Base-by-base conservation (phyloP, 1,140 invertebrate genomes). In the Limonius californicus region DNA sequence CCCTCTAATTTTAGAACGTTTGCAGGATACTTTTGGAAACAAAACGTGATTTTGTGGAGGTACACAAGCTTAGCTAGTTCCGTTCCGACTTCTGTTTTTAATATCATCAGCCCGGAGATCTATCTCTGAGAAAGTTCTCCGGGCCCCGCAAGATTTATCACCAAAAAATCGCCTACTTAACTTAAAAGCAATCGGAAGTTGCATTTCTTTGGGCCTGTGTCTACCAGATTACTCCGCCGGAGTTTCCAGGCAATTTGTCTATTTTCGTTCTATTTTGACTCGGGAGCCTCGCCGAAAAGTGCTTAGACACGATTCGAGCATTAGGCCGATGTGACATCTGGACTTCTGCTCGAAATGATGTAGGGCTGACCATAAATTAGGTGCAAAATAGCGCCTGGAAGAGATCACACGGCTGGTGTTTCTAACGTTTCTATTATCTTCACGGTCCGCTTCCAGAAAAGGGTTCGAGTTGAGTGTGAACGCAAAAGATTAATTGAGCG, bases 301-400 rank as follows among this genome's bases (percentile, higher is more conserved):
- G 43, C 43, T 50, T 50, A 53, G 57, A 59, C 57, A 59, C 57
- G 57, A 59, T 59, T 59, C 30, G n/a, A 47, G 57, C 57, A 59
- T 59, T 59, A 59, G 21, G 14, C 2, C 14, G 35, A 39, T 12
- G 45, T 21, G 47, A 59, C 57, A 59, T 59, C 57, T 59, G 57
- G 43, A 59, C 27, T 53, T 59, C 32, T n/a, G 39, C 6, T 23
- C 16, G 54, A 15, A 56, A 35, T 56, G 54, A 56, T 32, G 32
- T 32, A 6, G 18, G 18, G 57, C 30, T 59, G 15, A 42, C 43
- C 23, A 50, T 59, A 59, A 59, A 59, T 59, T 59, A 59, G 1
- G 11, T 27, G 18, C 21, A 47, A 21, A 50, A 50, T 21, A 50
- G 35, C 3, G 23, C 9, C 9, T 3, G 3, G 23, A 27, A 27